Conservation (phyloP, 2,797 vertebrate species). For the Pantherophis vulpinus region DNA sequence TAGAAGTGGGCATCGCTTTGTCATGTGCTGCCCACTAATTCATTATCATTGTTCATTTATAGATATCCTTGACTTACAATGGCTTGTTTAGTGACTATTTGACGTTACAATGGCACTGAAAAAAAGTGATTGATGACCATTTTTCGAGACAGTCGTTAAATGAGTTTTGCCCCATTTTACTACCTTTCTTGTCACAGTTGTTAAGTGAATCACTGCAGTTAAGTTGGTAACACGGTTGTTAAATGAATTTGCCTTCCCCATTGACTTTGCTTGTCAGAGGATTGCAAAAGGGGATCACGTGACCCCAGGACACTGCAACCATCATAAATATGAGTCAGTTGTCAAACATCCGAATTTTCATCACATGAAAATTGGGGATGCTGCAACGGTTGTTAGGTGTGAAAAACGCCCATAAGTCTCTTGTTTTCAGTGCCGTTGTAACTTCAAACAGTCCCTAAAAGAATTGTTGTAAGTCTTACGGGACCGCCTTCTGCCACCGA, state of each 20-base stretch:
- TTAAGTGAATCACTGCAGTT: too few relatives aligned
- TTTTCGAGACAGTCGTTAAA: neutral
- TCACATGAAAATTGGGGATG: neutral
- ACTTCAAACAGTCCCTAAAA: neutral
- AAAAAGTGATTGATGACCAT: neutral
- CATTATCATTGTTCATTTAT: neutral
- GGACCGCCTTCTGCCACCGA: too few relatives aligned
- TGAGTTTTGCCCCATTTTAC: neutral
- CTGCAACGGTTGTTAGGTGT: neutral
- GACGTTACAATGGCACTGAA: neutral
- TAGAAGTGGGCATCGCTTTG: neutral
- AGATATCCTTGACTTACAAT: neutral
- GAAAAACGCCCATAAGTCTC: neutral
- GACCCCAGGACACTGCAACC: neutral
- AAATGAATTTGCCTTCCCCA: too few relatives aligned
- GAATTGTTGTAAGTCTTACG: neutral
- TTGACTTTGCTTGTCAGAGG: too few relatives aligned
- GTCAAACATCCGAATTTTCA: neutral
- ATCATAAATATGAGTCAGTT: neutral
- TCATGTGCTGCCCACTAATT: conserved; percentile 1
- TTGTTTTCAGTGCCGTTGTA: neutral
- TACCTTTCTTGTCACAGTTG: too few relatives aligned
- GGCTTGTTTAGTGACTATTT: neutral
- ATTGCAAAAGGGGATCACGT: neutral
- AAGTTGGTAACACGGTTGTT: too few relatives aligned